Evolutionary conservation across 2,113 vertebrate genomes (phyloP).

Genomic region (Zosterops lateralis): DNA sequence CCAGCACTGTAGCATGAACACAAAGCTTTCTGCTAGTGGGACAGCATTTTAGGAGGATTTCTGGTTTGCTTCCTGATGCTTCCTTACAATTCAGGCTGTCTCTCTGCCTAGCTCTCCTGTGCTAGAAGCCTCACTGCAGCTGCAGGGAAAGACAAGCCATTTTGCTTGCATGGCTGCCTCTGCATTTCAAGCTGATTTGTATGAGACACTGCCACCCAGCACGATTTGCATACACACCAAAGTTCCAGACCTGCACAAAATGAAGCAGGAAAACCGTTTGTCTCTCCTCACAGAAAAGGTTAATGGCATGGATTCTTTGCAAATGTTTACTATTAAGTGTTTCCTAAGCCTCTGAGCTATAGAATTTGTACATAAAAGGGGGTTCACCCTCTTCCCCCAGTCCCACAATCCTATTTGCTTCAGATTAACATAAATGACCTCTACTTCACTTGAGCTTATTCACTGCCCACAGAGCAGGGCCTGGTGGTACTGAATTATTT

Average conservation of each 20-base stretch:
- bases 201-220: conserved; percentile 33
- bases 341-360: conserved; percentile 47
- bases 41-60: background rate
- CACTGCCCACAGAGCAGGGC: background rate
- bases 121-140: background rate
- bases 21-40: background rate
- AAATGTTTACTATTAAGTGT: conserved; percentile 37
- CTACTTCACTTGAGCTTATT: conserved; percentile 36
- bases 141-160: conserved; percentile 17
- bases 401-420: conserved; percentile 51
- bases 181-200: conserved; percentile 36
- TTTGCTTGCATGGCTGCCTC: conserved; percentile 24
- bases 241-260: background rate
- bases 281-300: background rate
- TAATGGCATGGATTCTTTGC: conserved; percentile 36
- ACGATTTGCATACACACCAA: conserved; percentile 6
- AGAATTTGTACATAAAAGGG: conserved; percentile 50
- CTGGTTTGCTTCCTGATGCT: background rate
- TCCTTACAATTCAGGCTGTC: background rate
- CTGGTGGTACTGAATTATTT: conserved; percentile 46
- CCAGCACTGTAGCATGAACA: background rate
- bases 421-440: conserved; percentile 56
- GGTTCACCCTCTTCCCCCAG: background rate
- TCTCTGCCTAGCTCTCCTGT: background rate
- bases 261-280: conserved; percentile 22